Evolutionary conservation across 2,797 vertebrate genomes (phyloP).

Genomic region (Chloroceryle amazona): DNA sequence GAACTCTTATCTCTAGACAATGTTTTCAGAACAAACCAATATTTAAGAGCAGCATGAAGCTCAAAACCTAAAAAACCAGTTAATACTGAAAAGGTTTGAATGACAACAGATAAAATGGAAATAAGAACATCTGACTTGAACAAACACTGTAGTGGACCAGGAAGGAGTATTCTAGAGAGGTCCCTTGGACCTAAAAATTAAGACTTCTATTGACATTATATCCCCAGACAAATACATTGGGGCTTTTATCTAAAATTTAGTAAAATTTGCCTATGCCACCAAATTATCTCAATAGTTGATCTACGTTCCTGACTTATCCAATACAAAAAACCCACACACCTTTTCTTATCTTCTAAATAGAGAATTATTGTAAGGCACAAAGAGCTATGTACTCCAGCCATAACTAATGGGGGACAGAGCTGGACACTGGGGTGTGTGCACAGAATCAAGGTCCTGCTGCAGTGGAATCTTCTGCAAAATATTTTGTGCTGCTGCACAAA

Average conservation of each 20-base stretch:
- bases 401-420: constrained; percentile 44
- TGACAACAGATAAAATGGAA: constrained; percentile 58
- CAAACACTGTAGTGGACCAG: constrained; percentile 11
- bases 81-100: constrained; percentile 14
- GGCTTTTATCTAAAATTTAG: background rate
- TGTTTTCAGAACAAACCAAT: constrained; percentile 35
- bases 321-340: background rate
- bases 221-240: background rate
- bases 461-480: background rate
- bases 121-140: constrained; percentile 61
- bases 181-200: background rate
- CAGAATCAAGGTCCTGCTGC: constrained; percentile 28
- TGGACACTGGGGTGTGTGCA: constrained; percentile 59
- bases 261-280: background rate
- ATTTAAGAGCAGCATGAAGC: constrained; percentile 41
- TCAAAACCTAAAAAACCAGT: constrained; percentile 17
- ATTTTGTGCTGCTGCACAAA: background rate
- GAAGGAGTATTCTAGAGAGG: background rate
- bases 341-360: constrained; percentile 44
- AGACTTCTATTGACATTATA: background rate
- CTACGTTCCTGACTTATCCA: background rate
- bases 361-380: constrained; percentile 52
- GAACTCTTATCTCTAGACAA: constrained; percentile 45
- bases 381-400: constrained; percentile 32
- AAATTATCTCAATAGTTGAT: background rate